Evolutionary conservation across 2,113 vertebrate species (phyloP).

Genomic region (Nothobranchius kuhntae): DNA sequence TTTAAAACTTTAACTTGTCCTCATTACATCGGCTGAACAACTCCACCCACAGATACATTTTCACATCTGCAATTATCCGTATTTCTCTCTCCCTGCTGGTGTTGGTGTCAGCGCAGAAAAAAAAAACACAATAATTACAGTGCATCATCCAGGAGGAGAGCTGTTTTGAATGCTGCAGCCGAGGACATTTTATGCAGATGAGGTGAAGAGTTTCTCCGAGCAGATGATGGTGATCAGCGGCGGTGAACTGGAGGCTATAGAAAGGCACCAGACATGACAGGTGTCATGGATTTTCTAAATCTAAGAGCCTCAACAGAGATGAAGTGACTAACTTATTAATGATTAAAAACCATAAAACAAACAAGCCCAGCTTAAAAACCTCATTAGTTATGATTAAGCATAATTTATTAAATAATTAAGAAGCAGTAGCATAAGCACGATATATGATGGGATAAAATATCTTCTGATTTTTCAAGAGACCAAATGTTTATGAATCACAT

Average conservation of each 20-base stretch:
- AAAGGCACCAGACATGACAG: neutral
- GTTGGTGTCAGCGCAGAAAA: constrained; percentile 10
- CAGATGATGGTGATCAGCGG: constrained; percentile 15
- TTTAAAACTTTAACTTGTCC: too few relatives aligned
- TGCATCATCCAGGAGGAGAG: constrained; percentile 3
- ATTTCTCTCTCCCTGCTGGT: constrained; percentile 5
- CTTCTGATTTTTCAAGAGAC: too few relatives aligned
- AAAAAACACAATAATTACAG: constrained; percentile 38
- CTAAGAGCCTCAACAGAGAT: too few relatives aligned
- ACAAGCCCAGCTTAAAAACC: too few relatives aligned
- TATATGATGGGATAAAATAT: too few relatives aligned
- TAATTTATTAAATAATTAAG: too few relatives aligned
- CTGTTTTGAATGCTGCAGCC: neutral
- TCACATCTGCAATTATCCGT: constrained; percentile 24
- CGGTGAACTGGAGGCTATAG: neutral
- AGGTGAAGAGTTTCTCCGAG: neutral
- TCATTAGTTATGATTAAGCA: too few relatives aligned
- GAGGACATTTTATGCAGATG: constrained; percentile 12
- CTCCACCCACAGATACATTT: neutral
- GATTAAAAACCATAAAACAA: too few relatives aligned
- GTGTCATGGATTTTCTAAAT: neutral
- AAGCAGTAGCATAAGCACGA: too few relatives aligned
- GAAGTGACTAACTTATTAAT: too few relatives aligned
- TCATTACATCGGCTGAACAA: neutral
- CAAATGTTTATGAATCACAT: too few relatives aligned